A percentile compares a stretch with the other conserved stretches of the same genome.
Conservation (phyloP, 2,113 vertebrate genomes). For the Cathartes aura region DNA sequence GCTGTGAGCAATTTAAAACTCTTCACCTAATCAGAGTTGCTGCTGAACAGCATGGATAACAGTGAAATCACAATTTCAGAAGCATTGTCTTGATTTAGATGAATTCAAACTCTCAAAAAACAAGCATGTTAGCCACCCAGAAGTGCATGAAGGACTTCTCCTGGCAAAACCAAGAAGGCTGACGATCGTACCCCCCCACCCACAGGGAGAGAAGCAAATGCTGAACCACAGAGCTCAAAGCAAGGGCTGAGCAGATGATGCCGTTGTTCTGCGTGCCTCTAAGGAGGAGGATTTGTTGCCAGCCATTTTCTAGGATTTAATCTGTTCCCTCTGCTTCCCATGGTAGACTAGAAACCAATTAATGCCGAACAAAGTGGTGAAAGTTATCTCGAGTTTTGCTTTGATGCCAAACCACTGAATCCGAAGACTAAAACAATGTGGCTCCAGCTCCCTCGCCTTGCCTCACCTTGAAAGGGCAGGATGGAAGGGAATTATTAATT, state of each 20-base stretch:
- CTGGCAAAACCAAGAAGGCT: not conserved
- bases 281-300: not conserved
- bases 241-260: rapidly evolving
- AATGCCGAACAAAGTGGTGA: not conserved
- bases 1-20: not conserved
- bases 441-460: not conserved
- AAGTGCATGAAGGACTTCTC: not conserved
- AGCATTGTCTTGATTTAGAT: not conserved
- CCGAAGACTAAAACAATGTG: rapidly evolving
- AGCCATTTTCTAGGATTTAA: not conserved
- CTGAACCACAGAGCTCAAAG: rapidly evolving
- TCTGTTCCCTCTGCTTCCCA: not conserved
- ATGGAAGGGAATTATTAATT: slow-evolving; percentile 34
- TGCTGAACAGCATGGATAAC: not conserved
- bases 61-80: rapidly evolving
- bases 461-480: not conserved
- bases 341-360: not conserved
- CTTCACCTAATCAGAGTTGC: not conserved
- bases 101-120: not conserved
- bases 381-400: not conserved
- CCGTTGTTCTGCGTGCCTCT: rapidly evolving
- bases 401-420: not conserved
- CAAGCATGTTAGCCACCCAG: not conserved
- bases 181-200: rapidly evolving
- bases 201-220: not conserved